Base-by-base conservation (phyloP, 2,797 vertebrate genomes). In the Synanceia verrucosa region DNA sequence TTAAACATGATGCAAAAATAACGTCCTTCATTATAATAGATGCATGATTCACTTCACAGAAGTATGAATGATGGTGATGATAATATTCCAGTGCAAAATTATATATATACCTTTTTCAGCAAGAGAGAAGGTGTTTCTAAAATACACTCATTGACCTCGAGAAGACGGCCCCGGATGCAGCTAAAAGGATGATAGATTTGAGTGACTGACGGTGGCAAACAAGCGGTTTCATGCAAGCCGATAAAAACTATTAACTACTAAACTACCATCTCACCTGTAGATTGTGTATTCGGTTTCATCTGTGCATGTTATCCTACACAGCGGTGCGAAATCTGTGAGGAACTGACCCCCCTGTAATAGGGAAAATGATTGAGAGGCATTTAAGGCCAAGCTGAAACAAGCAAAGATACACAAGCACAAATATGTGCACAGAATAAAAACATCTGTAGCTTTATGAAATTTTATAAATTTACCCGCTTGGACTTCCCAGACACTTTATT, bases 401-500 rank as follows among this genome's bases (percentile, higher is more conserved):
- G 5, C 21, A n/a, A 10, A 19, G 16, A 1, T 26, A 5, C 34
- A 5, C 1, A 24, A 26, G 6, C 29, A 64, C 3, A 68, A 19
- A 0, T 1, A 2, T 43, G 2, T 6, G 36, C 9, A 29, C 5
- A 13, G 4, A 48, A 0, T 4, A 61, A 47, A 70, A 60, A 19
- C 4, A 65, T 33, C 3, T 9, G 23, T 26, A 57, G 33, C 26
- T 44, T 31, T 4, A 16, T 21, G 4, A 47, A 36, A 4, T 69
- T 11, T 31, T 3, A 14, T 51, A 8, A 47, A 51, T 7, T 82
- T 94, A 99, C 98, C 95, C 97, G 91, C 88, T 99, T 99, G 55
- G 97, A 98, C 67, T 99, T 99, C 59, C 98, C 98, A 36, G 96
- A 98, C 16, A 99, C 98, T 90, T 97, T 98, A 88, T 99, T 99